A percentile compares a stretch with the other conserved stretches of the same genome.
Evolutionary conservation across 2,797 vertebrate genomes (phyloP).

Genomic region (Pseudochirops cupreus): DNA sequence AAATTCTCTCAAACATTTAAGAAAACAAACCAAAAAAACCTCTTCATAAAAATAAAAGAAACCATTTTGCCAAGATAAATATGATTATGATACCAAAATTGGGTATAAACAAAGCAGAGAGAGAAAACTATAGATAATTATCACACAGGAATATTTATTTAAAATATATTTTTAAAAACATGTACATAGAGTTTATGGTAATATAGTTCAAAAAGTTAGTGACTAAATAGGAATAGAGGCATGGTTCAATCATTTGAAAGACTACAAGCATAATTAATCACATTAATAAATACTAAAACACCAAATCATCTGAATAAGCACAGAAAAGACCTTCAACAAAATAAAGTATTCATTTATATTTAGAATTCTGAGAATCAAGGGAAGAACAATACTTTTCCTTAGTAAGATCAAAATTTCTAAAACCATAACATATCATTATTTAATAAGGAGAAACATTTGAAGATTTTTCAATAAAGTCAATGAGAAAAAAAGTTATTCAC

Average conservation of each 20-base stretch:
- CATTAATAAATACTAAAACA: neutral
- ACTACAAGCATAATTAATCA: neutral
- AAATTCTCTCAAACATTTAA: neutral
- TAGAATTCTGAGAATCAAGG: neutral
- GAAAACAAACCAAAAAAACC: neutral
- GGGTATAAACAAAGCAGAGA: neutral
- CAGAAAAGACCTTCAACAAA: neutral
- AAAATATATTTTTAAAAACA: neutral
- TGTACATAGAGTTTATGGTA: neutral
- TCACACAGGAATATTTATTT: neutral
- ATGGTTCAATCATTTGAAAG: neutral
- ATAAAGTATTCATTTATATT: neutral
- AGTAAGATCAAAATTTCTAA: neutral
- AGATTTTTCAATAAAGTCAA: neutral
- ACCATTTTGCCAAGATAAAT: neutral
- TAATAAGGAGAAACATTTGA: neutral
- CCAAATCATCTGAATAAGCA: neutral
- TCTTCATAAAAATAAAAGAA: neutral
- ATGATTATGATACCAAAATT: neutral
- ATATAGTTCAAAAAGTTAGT: neutral
- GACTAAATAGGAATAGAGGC: neutral
- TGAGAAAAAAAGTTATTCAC: neutral
- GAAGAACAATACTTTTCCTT: neutral
- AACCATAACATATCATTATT: neutral
- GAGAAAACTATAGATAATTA: neutral